These are phyloP conservation scores for Scolopax rusticola DNA, from an alignment of 2,797 vertebrate genomes.

Conservation along the genomic window DNA sequence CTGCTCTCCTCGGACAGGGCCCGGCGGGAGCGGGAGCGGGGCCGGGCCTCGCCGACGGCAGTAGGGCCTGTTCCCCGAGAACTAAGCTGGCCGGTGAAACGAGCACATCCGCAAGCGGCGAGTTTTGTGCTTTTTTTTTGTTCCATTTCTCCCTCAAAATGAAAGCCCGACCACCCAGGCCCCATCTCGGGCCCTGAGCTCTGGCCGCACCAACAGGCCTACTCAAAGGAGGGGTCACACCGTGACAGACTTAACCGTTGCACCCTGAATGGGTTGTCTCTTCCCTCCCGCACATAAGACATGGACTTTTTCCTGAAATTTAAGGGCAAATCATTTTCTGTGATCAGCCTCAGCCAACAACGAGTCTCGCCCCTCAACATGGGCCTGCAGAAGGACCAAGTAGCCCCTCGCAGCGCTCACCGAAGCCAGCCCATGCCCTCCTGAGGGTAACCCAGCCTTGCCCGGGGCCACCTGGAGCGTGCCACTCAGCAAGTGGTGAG, in stretches of 20 bases:
- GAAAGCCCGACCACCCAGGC: accelerated
- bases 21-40: neutral
- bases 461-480: accelerated
- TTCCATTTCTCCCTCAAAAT: accelerated
- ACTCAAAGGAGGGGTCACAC: accelerated
- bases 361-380: accelerated
- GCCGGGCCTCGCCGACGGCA: too few relatives aligned
- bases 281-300: neutral
- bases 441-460: accelerated
- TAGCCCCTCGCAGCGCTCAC: neutral
- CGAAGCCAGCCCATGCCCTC: neutral
- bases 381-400: neutral
- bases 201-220: accelerated
- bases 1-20: accelerated
- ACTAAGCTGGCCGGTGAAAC: accelerated
- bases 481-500: accelerated
- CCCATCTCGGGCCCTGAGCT: too few relatives aligned
- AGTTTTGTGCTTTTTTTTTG: accelerated
- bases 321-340: neutral
- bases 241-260: too few relatives aligned
- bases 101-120: accelerated
- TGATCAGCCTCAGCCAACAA: accelerated
- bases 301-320: neutral
- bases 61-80: accelerated
- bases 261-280: accelerated